Percentiles rank a stretch among this genome's conserved stretches.
phyloP scores from a whole-genome alignment of 2,888 invertebrate genomes.

The Tachina fera region DNA sequence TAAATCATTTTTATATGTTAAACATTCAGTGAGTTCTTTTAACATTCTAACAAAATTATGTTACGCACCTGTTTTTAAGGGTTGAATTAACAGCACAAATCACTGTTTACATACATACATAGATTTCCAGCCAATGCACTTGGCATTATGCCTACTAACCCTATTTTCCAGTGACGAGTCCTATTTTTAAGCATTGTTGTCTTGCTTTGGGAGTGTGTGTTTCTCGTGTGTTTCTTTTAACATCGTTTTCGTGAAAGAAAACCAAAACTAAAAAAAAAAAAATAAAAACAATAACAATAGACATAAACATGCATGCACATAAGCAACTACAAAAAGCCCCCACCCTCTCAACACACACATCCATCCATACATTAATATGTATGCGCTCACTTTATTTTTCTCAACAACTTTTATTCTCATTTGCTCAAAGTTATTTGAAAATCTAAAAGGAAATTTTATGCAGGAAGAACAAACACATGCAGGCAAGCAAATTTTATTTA shows the following conservation, averaged over 20 bases:
- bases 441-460: slow-evolving; percentile 26
- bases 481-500: slow-evolving; percentile 17
- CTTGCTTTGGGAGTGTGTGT: slow-evolving; percentile 26
- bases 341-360: slow-evolving; percentile 37
- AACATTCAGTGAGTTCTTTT: not conserved
- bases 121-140: slow-evolving; percentile 81
- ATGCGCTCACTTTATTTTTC: slow-evolving; percentile 2
- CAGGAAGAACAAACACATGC: not conserved
- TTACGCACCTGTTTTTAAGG: slow-evolving; percentile 75
- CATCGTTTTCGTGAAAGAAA: slow-evolving; percentile 40
- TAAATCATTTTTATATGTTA: not conserved
- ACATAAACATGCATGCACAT: slow-evolving; percentile 59
- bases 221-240: slow-evolving; percentile 25
- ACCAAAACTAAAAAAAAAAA: slow-evolving; percentile 9
- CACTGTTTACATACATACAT: slow-evolving; percentile 52
- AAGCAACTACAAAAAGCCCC: slow-evolving; percentile 55
- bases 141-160: slow-evolving; percentile 83
- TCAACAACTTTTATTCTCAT: slow-evolving; percentile 3
- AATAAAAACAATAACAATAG: slow-evolving; percentile 43
- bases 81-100: slow-evolving; percentile 74
- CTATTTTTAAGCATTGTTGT: slow-evolving; percentile 77
- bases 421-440: slow-evolving; percentile 29
- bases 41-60: not conserved
- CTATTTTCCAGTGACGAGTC: slow-evolving; percentile 82
- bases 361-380: not conserved